Percentiles rank a stretch among this genome's conserved stretches.
Evolutionary conservation across 1,140 invertebrate genomes (phyloP).

Genomic region (Trachelipus rathkii): DNA sequence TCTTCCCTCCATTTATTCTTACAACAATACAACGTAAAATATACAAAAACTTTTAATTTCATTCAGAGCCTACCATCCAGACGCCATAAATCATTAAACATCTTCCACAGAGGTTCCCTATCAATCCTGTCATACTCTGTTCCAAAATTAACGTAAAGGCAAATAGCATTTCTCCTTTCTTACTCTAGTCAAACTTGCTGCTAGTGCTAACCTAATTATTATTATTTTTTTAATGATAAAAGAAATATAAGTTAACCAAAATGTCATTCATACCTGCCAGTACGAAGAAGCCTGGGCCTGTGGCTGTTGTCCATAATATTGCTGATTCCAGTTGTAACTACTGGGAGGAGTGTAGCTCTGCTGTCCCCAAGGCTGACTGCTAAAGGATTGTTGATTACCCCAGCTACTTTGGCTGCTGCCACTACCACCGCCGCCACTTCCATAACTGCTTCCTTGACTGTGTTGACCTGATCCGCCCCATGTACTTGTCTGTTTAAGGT

Average conservation of each 20-base stretch:
- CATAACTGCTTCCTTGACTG: slow-evolving; percentile 25
- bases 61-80: no score
- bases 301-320: slow-evolving; percentile 27
- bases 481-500: slow-evolving; percentile 23
- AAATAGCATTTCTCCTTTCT: no score
- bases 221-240: not conserved
- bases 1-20: no score
- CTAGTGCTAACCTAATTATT: not conserved
- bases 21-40: no score
- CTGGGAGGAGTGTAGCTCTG: not conserved
- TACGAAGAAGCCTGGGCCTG: not conserved
- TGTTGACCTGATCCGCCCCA: slow-evolving; percentile 26
- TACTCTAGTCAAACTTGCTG: no score
- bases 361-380: no score
- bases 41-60: no score
- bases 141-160: no score
- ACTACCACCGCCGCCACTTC: slow-evolving; percentile 24
- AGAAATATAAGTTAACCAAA: not conserved
- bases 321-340: slow-evolving; percentile 29
- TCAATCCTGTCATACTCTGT: no score
- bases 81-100: no score
- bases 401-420: slow-evolving; percentile 14
- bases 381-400: not conserved
- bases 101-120: no score
- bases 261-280: not conserved